phyloP scores from a whole-genome alignment of 2,113 vertebrate species.

The Sceloporus tristichus region DNA sequence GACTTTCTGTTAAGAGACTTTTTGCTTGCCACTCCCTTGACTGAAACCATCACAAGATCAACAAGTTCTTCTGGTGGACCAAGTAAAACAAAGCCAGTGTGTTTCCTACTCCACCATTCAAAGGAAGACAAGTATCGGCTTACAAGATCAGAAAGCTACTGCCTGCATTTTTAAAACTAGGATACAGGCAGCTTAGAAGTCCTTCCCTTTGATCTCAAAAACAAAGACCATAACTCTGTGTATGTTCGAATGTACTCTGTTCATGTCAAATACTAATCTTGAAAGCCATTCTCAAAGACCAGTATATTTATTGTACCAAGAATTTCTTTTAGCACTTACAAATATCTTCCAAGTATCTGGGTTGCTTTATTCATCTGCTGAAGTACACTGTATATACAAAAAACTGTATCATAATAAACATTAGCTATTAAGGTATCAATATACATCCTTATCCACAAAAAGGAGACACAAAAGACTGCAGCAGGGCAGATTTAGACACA shows the following conservation, averaged over 20 bases:
- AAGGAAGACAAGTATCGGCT: constrained; percentile 36
- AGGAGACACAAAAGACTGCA: too few species aligned
- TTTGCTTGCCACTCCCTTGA: constrained; percentile 61
- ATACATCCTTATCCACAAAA: too few species aligned
- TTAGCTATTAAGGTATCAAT: background rate
- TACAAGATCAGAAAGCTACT: constrained; percentile 24
- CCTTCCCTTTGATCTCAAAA: background rate
- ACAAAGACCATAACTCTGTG: background rate
- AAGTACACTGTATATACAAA: background rate
- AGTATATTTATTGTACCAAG: background rate
- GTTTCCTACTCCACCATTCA: constrained; percentile 19
- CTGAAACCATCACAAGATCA: constrained; percentile 61
- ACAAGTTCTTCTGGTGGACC: constrained; percentile 67
- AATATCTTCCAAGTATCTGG: background rate
- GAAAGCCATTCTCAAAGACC: background rate
- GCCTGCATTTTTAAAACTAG: background rate
- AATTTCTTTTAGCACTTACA: background rate
- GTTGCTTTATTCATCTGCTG: background rate
- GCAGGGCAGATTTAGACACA: too few species aligned
- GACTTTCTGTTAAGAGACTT: background rate
- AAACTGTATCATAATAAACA: background rate
- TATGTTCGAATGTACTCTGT: background rate
- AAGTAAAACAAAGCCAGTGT: constrained; percentile 43
- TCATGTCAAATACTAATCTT: background rate
- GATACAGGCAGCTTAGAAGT: background rate